Base-by-base conservation (phyloP, 2,888 invertebrate species). In the Rhopalosiphum nymphaeae region DNA sequence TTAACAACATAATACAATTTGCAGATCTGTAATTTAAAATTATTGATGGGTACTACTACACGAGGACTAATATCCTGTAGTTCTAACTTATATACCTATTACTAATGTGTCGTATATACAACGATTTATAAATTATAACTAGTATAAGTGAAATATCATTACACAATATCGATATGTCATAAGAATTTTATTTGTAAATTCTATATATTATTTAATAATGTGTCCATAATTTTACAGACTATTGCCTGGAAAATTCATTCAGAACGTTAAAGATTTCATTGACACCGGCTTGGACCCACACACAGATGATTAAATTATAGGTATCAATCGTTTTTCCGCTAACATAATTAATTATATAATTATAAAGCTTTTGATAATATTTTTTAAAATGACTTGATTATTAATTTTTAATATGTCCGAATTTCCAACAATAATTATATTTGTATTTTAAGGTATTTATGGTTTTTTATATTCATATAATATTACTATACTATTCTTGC, bases 231-330 rank as follows among this genome's bases (percentile, higher is more conserved):
- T 56, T 95, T 97, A 96, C 95, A 97, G 97, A 95, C 95, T 96
- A 78, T 95, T 97, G 26, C 97, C 97, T 0, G 95, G 95, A 53
- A 96, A 96, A 94, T 96, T 97, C 7, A 96, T 96, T 61, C 95
- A 96, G 10, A 96, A 96, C 95, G 94, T 97, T 0, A 96, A 96
- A 95, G 97, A 97, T 95, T 97, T 97, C 95, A 95, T 97, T 61
- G 97, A 97, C 95, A 96, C 97, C 21, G 97, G 97, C 46, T 96
- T 97, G 9, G 97, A 97, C 61, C 95, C 95, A 44, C 95, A 95
- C 85, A 95, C 94, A 10, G 94, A 94, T 36, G 94, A 94, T 57
- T 93, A 57, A 84, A 87, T 87, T 67, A n/a, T 61, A 57, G 56
- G 5, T 78, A 78, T 11, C 36, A 36, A 42, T 78, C 21, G 78